phyloP scores from a whole-genome alignment of 2,888 invertebrate genomes.

The Rapana venosa region DNA sequence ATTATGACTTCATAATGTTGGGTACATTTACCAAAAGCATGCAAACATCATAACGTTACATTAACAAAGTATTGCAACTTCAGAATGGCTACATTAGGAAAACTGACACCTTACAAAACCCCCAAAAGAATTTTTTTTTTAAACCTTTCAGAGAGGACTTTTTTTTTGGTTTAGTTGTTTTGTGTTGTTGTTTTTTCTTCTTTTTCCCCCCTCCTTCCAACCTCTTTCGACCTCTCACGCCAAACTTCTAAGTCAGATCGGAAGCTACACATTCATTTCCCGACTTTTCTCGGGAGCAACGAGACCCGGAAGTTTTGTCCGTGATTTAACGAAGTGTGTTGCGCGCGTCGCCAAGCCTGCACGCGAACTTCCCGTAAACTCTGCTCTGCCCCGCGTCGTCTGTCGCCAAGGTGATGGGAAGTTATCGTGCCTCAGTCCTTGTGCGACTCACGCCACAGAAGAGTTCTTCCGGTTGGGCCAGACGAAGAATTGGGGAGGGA shows the following conservation, averaged over 20 bases:
- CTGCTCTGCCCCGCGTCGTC: neutral
- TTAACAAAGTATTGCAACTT: too few species aligned
- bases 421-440: conserved; percentile 34
- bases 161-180: neutral
- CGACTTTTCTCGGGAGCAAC: conserved; percentile 43
- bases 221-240: neutral
- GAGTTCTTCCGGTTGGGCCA: conserved; percentile 41
- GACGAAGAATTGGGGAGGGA: neutral
- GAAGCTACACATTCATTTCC: conserved; percentile 43
- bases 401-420: conserved; percentile 41
- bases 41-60: too few species aligned
- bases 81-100: too few species aligned
- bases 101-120: too few species aligned
- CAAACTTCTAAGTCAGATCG: conserved; percentile 22
- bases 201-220: neutral
- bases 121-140: too few species aligned
- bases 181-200: neutral
- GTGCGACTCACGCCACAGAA: conserved; percentile 22
- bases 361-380: conserved; percentile 48
- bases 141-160: too few species aligned
- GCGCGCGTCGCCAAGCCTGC: conserved; percentile 38
- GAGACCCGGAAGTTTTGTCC: conserved; percentile 49
- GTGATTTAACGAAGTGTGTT: conserved; percentile 49
- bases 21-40: too few species aligned
- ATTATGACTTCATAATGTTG: too few species aligned